Evolutionary conservation across 2,888 invertebrate species (phyloP), one percentile per base, ranked within the genome.

Genomic region (Lamellibrachia columna): DNA sequence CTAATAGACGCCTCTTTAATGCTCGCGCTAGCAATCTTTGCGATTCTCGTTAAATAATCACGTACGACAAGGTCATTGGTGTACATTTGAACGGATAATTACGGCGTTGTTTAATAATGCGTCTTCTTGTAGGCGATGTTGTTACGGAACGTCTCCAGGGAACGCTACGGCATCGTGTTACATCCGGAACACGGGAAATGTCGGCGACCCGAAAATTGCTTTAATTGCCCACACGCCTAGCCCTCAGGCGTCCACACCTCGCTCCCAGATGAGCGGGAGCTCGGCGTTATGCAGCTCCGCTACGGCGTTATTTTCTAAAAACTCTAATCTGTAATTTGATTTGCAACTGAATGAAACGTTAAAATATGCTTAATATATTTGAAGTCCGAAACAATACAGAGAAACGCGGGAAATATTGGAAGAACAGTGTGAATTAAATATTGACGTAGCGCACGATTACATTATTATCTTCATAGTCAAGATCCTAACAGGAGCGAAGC

Each of bases 101-200:
- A 75, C 75, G 75, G 75, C 75, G 75, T 75, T 75, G 15, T 75
- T 15, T n/a, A 22, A n/a, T 22, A n/a, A 22, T 3, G 22, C 22
- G 22, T 15, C 15, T 6, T 11, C 75, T 40, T 40, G 40, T 40
- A 40, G 40, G 75, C n/a, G 75, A n/a, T 22, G 75, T 22, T 22
- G 75, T 22, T 75, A 22, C 75, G 75, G 75, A 75, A 75, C n/a
- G 22, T 15, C 22, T 75, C 75, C 6, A 6, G 22, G 22, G 22
- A 3, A 75, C 15, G 22, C 75, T n/a, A 22, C 75, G 22, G 75
- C 75, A 22, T 75, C 75, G 75, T n/a, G 75, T 75, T 75, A 22
- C 75, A 75, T 75, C 75, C 75, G 75, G 22, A 75, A 75, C 75
- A 75, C 75, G 75, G 75, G 75, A 75, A 75, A 75, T 75, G 75